Base-by-base conservation (phyloP, 2,888 invertebrate species). In the Drosophila borborema region DNA sequence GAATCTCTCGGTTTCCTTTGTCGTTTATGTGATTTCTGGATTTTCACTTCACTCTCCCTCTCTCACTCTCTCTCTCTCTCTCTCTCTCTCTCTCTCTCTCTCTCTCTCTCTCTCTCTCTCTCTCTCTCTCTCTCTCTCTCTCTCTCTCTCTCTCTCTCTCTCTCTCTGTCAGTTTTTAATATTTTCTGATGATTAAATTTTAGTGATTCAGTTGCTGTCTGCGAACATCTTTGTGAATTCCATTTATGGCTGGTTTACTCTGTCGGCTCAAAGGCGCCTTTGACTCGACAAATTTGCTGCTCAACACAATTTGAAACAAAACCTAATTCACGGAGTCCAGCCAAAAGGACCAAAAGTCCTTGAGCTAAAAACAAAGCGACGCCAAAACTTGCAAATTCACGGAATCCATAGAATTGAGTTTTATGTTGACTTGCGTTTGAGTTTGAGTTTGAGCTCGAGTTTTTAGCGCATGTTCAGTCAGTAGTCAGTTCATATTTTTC, bases 131-230 rank as follows among this genome's bases (percentile, higher is more conserved):
- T 10, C 20, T 3, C n/a, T 31, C n/a, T n/a, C 4, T 7, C 23
- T 5, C 45, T 43, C 41, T 43, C 41, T 10, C 20, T 3, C 28
- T 43, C 49, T 31, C n/a, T n/a, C 4, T 7, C 23, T 5, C 45
- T 43, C 41, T 43, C 41, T 10, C 20, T 3, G 20, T 12, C 20
- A 2, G 20, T 46, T 20, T 46, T 23, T 23, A 80, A 77, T 63
- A 69, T 69, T 86, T 81, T 82, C 63, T 74, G 85, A 80, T 88
- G 85, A 90, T 90, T 85, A 86, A 86, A 80, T 90, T 85, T 74
- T 77, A 74, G 72, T 82, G 90, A 85, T 82, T 90, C 90, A 88
- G 81, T 71, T 60, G 34, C 58, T 58, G 56, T 20, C 51, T 43
- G 51, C 53, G 28, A 34, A 31, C 34, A 71, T 71, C 60, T 65